phyloP scores from a whole-genome alignment of 2,113 vertebrate genomes.

The Amblyopsis rosae region DNA sequence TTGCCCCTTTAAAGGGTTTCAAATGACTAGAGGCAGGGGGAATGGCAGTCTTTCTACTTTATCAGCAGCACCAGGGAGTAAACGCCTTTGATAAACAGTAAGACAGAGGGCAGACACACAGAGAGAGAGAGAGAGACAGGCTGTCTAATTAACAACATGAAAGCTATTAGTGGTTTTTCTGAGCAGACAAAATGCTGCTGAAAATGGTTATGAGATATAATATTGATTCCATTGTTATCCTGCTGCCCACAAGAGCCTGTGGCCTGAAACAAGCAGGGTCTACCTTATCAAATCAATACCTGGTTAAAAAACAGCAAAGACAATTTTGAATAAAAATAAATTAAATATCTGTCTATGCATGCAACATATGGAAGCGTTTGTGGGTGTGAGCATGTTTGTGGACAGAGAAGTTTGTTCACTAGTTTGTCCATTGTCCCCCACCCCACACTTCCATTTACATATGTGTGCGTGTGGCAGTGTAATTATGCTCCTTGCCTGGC shows the following conservation, averaged over 20 bases:
- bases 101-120: too few species aligned
- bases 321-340: constrained; percentile 7
- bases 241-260: constrained; percentile 25
- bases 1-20: constrained; percentile 1
- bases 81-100: constrained; percentile 30
- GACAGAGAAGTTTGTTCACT: too few species aligned
- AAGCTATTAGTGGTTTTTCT: constrained; percentile 17
- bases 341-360: constrained; percentile 11
- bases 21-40: constrained; percentile 5
- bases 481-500: too few species aligned
- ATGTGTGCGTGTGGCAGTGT: too few species aligned
- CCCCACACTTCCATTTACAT: too few species aligned
- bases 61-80: constrained; percentile 19
- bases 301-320: constrained; percentile 49
- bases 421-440: too few species aligned
- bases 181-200: constrained; percentile 29
- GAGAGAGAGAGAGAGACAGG: neutral
- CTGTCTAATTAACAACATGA: neutral
- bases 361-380: neutral
- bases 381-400: neutral
- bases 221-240: constrained; percentile 58
- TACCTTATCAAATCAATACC: constrained; percentile 63
- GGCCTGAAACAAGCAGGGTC: constrained; percentile 40
- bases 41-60: constrained; percentile 10
- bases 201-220: constrained; percentile 46